A percentile compares a stretch with the other conserved stretches of the same genome.
These are phyloP conservation scores for Melospiza georgiana DNA, from an alignment of 2,113 vertebrate species.

Conservation along the genomic window DNA sequence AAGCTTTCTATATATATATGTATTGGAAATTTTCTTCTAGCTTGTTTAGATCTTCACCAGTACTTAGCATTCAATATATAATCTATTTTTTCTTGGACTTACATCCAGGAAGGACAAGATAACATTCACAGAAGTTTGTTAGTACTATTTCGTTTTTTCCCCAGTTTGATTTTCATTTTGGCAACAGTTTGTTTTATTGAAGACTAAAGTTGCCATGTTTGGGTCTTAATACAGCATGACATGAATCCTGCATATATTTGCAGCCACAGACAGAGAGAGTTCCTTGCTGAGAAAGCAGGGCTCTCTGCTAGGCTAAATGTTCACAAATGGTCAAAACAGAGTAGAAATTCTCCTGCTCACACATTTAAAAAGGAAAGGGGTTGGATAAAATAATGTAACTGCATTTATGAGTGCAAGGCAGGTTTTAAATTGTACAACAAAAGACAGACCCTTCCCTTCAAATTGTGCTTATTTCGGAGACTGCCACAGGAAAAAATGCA, in stretches of 20 bases:
- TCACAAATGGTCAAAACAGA: background rate
- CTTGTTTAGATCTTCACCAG: background rate
- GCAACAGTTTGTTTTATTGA: background rate
- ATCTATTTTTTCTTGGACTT: background rate
- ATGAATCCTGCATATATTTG: background rate
- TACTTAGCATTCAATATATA: background rate
- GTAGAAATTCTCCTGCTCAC: background rate
- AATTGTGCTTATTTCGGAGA: background rate
- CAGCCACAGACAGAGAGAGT: background rate
- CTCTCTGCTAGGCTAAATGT: background rate
- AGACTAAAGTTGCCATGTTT: background rate
- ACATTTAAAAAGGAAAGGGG: background rate
- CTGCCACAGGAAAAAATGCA: background rate
- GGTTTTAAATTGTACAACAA: background rate
- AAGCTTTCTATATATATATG: background rate
- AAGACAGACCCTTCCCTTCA: background rate
- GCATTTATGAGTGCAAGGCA: background rate
- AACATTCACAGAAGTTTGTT: background rate
- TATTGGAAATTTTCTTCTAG: background rate
- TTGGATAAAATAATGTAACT: background rate
- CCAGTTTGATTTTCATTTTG: background rate
- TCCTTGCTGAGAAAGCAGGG: background rate
- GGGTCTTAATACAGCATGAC: background rate
- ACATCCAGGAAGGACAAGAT: background rate
- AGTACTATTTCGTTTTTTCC: background rate